Percentiles rank a stretch among this genome's conserved stretches.
Conservation (phyloP, 2,113 vertebrate genomes). For the Hippocampus comes region DNA sequence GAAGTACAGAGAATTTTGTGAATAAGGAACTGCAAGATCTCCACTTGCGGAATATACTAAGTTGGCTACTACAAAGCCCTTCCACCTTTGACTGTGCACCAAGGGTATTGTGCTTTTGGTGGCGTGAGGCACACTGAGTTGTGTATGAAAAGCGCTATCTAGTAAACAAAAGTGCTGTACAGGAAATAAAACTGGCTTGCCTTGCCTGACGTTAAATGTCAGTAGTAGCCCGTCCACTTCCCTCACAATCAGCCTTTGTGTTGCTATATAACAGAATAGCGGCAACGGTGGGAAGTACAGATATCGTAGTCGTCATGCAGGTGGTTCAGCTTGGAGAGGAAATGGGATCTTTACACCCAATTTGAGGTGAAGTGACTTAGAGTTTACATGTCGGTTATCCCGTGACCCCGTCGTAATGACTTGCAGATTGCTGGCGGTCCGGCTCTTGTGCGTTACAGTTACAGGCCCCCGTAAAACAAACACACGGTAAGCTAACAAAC, state of each 20-base stretch:
- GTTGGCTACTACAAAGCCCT: no score
- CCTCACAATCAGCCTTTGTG: constrained; percentile 9
- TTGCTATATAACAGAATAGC: constrained; percentile 27
- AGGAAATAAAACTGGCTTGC: no score
- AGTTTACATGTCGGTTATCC: constrained; percentile 91
- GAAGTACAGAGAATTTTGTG: constrained; percentile 31
- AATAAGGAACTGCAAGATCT: no score
- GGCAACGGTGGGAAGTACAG: constrained; percentile 42
- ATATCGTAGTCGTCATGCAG: constrained; percentile 64
- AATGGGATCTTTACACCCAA: constrained; percentile 99
- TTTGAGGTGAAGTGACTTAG: constrained; percentile 98
- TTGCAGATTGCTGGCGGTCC: constrained; percentile 96
- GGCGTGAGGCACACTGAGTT: no score
- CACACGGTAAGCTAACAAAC: constrained; percentile 49
- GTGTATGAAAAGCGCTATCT: no score
- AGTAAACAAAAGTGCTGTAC: no score
- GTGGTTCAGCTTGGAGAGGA: constrained; percentile 91
- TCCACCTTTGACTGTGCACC: no score
- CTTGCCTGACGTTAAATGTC: no score
- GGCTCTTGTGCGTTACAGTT: constrained; percentile 77
- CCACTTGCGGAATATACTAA: no score
- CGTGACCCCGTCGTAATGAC: constrained; percentile 90
- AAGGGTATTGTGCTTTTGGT: no score
- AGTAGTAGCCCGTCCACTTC: background rate
- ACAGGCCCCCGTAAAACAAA: constrained; percentile 73